These are phyloP conservation scores for Leptopilina boulardi DNA, from an alignment of 1,140 invertebrate species.

Conservation along the genomic window DNA sequence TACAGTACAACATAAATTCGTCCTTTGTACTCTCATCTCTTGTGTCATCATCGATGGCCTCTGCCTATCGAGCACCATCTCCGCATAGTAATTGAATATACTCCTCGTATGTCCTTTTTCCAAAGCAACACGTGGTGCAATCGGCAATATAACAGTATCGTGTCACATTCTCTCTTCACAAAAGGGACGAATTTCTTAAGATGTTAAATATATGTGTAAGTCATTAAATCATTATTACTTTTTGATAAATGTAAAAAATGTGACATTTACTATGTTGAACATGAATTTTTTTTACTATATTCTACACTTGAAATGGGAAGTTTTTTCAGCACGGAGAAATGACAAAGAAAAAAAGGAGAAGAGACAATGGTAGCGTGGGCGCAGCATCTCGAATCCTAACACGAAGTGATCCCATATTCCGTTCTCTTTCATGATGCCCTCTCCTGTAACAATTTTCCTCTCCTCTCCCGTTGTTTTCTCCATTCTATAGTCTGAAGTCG, in stretches of 20 bases:
- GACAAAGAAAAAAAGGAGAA: conserved; percentile 41
- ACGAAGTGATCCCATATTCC: conserved; percentile 59
- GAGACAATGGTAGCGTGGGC: conserved; percentile 58
- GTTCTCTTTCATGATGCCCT: conserved; percentile 48
- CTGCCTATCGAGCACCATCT: conserved; percentile 23
- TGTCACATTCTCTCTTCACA: neutral
- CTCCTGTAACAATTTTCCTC: conserved; percentile 18
- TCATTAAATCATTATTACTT: no score
- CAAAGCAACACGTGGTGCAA: neutral
- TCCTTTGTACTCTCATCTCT: conserved; percentile 32
- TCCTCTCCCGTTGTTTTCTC: conserved; percentile 34
- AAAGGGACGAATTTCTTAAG: neutral
- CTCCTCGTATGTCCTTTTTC: neutral
- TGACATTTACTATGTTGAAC: no score
- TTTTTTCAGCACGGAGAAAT: neutral
- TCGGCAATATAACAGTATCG: neutral
- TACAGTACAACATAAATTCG: conserved; percentile 30
- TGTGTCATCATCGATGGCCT: conserved; percentile 31
- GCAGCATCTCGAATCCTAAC: conserved; percentile 51
- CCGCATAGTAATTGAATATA: conserved; percentile 28
- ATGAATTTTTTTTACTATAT: no score
- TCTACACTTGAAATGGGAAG: neutral
- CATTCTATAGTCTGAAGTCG: conserved; percentile 10
- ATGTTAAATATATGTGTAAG: neutral
- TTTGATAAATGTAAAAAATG: no score